phyloP scores from a whole-genome alignment of 2,113 vertebrate genomes.

The Sinocyclocheilus maitianheensis region DNA sequence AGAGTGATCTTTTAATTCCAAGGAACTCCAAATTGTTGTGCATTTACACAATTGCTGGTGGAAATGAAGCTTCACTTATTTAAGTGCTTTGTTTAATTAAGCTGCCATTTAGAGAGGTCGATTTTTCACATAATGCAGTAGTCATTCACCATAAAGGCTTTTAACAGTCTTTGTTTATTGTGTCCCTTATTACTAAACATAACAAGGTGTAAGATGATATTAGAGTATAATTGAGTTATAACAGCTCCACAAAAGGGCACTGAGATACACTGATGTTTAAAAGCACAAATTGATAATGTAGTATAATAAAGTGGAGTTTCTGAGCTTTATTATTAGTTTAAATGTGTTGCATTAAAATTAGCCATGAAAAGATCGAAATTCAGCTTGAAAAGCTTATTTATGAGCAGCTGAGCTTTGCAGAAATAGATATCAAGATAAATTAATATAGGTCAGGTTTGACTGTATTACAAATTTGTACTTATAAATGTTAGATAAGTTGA shows the following conservation, averaged over 20 bases:
- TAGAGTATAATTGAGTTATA: constrained; percentile 11
- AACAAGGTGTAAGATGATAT: constrained; percentile 28
- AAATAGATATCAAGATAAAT: background rate
- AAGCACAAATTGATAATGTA: background rate
- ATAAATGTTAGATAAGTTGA: background rate
- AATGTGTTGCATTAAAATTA: background rate
- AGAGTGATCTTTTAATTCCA: background rate
- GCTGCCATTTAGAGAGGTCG: constrained; percentile 20
- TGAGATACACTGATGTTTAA: constrained; percentile 12
- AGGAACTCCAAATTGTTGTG: constrained; percentile 19
- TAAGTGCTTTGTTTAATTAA: constrained; percentile 45
- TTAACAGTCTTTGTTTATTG: constrained; percentile 66
- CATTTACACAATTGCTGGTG: constrained; percentile 9
- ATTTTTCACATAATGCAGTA: constrained; percentile 69
- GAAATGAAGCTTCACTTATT: constrained; percentile 35
- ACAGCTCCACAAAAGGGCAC: background rate
- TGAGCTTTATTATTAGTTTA: background rate
- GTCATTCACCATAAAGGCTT: constrained; percentile 70
- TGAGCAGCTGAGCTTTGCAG: background rate
- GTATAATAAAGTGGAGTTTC: background rate
- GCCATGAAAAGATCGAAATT: background rate
- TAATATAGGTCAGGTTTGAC: background rate
- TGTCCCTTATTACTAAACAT: constrained; percentile 31
- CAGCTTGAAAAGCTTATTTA: background rate
- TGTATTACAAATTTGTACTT: background rate